Evolutionary conservation across 2,113 vertebrate genomes (phyloP), one percentile per base, ranked within the genome.

Genomic region (Syrrhaptes paradoxus): DNA sequence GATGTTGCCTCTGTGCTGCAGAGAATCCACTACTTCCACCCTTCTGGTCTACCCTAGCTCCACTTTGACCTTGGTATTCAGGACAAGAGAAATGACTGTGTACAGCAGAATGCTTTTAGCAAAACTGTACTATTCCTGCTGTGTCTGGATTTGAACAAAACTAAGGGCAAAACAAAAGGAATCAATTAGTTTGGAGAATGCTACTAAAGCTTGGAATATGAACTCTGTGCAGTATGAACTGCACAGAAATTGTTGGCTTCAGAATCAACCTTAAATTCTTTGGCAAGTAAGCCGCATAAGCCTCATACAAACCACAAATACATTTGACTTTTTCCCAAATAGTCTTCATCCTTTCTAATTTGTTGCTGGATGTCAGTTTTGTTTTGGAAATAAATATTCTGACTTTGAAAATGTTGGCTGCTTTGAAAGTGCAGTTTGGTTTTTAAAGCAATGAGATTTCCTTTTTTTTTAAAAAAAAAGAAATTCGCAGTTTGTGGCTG

Each of bases 201-300:
- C 76, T 91, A 32, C 84, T 89, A 62, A 78, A 75, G 36, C 79
- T 90, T 88, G 90, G 68, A 94, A 90, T 80, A 91, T 82, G 71
- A 95, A 72, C 71, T 80, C 81, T 71, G 36, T 66, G 71, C 43
- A 45, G 79, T 74, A 82, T 68, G 52, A 94, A 67, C 55, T 78
- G 63, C 65, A 46, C 63, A 90, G 68, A 78, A 90, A 92, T 74
- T 88, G 26, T 80, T 96, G 89, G 95, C 96, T 88, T 77, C 59
- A 61, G 85, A 88, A 71, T 94, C 87, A 86, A 83, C 87, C 94
- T 93, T 93, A 84, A 93, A 90, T 96, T 96, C 87, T 91, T 95
- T 94, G 95, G 87, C 90, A 96, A 86, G 67, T 88, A 74, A 91
- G 72, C 62, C 65, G 28, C n/a, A 11, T 83, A 88, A 93, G 65